A percentile compares a stretch with the other conserved stretches of the same genome.
Evolutionary conservation across 2,797 vertebrate genomes (phyloP).

Genomic region (Pyrocephalus nanus): DNA sequence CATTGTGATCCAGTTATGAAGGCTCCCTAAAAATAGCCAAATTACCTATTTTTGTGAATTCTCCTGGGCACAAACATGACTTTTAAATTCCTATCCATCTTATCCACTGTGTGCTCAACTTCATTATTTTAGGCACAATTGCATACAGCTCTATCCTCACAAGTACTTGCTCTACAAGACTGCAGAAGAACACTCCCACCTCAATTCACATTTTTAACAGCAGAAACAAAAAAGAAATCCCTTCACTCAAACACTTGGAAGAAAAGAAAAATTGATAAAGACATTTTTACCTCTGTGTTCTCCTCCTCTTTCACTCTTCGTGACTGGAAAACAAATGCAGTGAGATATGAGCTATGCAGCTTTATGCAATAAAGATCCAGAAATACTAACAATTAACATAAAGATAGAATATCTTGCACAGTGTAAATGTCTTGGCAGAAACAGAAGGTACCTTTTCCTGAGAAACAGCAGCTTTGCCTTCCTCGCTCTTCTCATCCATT

Average conservation of each 20-base stretch:
- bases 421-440: background rate
- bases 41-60: background rate
- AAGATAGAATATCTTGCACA: background rate
- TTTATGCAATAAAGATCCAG: background rate
- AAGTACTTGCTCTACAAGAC: background rate
- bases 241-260: background rate
- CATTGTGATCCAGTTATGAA: slow-evolving; percentile 19
- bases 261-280: background rate
- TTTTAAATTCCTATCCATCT: slow-evolving; percentile 6
- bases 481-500: slow-evolving; percentile 92
- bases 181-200: background rate
- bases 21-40: slow-evolving; percentile 29
- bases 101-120: background rate
- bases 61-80: background rate
- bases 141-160: background rate
- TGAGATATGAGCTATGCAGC: background rate
- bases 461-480: slow-evolving; percentile 90
- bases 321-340: slow-evolving; percentile 84
- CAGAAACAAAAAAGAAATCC: background rate
- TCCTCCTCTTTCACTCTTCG: slow-evolving; percentile 91
- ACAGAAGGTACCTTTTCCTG: slow-evolving; percentile 87
- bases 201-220: background rate
- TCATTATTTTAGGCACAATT: background rate
- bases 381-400: background rate
- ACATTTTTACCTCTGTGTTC: slow-evolving; percentile 76